A percentile compares a stretch with the other conserved stretches of the same genome.
These are phyloP conservation scores for Catharus bicknelli DNA, from an alignment of 2,113 vertebrate species.

Conservation along the genomic window DNA sequence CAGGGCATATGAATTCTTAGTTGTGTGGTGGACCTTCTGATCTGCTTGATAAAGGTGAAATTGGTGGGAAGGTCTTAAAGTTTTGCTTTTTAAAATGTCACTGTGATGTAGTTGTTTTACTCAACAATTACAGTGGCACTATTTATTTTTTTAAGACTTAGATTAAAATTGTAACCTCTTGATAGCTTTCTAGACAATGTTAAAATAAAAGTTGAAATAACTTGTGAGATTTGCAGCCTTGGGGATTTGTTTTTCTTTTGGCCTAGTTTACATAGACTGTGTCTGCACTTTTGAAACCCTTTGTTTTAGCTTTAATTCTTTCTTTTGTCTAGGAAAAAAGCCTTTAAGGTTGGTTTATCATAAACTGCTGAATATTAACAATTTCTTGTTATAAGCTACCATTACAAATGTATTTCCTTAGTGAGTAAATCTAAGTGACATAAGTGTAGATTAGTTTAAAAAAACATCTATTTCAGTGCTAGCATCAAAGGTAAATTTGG, in stretches of 20 bases:
- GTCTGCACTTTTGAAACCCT: neutral
- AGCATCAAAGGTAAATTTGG: neutral
- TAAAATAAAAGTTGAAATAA: neutral
- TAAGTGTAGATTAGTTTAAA: neutral
- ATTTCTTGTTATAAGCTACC: neutral
- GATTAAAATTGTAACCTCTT: neutral
- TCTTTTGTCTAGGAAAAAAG: neutral
- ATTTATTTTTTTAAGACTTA: neutral
- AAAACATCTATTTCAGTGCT: neutral
- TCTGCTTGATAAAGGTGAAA: neutral
- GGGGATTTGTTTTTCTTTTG: neutral
- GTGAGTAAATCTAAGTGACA: neutral
- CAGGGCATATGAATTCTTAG: neutral
- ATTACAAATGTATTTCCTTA: neutral
- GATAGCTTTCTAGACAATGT: neutral
- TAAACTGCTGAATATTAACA: neutral
- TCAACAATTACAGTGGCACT: neutral
- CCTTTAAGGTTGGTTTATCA: neutral
- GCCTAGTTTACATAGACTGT: neutral
- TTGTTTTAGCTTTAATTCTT: neutral
- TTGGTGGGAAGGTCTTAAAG: neutral
- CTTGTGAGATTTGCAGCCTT: neutral
- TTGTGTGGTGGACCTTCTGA: neutral
- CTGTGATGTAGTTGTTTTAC: neutral
- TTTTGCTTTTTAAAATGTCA: neutral